Evolutionary conservation across 1,140 invertebrate species (phyloP), one percentile per base, ranked within the genome.

Genomic region (Olivierus martensii): DNA sequence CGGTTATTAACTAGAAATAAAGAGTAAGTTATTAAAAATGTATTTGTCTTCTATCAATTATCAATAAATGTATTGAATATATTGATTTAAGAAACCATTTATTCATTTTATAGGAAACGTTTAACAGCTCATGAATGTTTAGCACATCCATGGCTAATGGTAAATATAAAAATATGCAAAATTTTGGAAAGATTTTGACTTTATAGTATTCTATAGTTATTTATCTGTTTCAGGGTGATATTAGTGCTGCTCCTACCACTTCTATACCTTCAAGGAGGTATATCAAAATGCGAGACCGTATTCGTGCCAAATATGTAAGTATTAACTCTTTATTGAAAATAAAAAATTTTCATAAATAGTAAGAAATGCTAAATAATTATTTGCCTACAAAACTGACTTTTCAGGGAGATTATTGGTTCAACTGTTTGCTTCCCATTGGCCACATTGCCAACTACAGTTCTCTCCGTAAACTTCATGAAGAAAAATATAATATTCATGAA

Each of bases 41-140:
- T n/a, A 28, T 28, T 28, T 28, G 4, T 28, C 28, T 28, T 28
- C n/a, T n/a, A n/a, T n/a, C n/a, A n/a, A n/a, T n/a, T n/a, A n/a
- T n/a, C n/a, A n/a, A n/a, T n/a, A n/a, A n/a, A n/a, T 39, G 38
- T 39, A 39, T 12, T 17, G 15, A 3, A 3, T 43, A 43, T 43
- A 6, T 17, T 43, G 2, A 22, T 4, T 43, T 43, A 3, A 22
- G 9, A 43, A 43, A 22, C 9, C 9, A 22, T 21, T 28, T 59
- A 42, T 57, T 48, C 57, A 38, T 43, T 48, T 72, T 73, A 14
- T 62, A 90, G 87, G 65, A 94, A 94, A 68, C 82, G 96, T 66
- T 84, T 99, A 86, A 98, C 90, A 17, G 90, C 95, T 0, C 92
- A 98, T 70, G 93, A 99, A 69, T 94, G 92, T 65, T 70, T 99